Percentiles rank a stretch among this genome's conserved stretches.
These are phyloP conservation scores for Aproaerema taeniolella DNA, from an alignment of 2,888 invertebrate genomes.

Conservation along the genomic window DNA sequence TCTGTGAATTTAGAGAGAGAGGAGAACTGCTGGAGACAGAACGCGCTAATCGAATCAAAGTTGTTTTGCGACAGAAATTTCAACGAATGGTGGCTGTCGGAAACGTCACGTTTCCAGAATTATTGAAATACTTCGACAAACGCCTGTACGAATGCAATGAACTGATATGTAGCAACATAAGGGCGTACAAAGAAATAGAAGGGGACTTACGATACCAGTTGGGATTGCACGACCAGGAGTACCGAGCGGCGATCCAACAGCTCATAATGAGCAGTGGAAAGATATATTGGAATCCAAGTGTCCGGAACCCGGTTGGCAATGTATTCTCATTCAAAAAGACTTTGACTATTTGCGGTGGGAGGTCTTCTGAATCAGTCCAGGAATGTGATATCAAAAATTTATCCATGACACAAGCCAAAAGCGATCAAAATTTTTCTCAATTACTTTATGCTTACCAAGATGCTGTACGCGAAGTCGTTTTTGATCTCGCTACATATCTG, in stretches of 20 bases:
- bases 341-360: too few species aligned
- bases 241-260: conserved; percentile 37
- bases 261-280: too few species aligned
- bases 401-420: too few species aligned
- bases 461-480: too few species aligned
- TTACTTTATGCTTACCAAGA: too few species aligned
- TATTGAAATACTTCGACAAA: conserved; percentile 55
- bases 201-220: conserved; percentile 41
- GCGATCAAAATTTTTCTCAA: too few species aligned
- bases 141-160: conserved; percentile 56
- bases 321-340: too few species aligned
- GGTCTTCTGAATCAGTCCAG: too few species aligned
- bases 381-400: too few species aligned
- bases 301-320: too few species aligned
- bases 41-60: conserved; percentile 43
- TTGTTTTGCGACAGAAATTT: conserved; percentile 46
- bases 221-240: conserved; percentile 33
- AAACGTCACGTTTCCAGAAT: conserved; percentile 41
- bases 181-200: conserved; percentile 50
- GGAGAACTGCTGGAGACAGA: conserved; percentile 43
- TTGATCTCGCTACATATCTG: too few species aligned
- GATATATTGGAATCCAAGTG: conserved; percentile 47
- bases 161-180: conserved; percentile 52
- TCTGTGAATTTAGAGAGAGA: conserved; percentile 40
- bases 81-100: conserved; percentile 43